Conservation (phyloP, 2,797 vertebrate genomes). For the Hydrolagus colliei region DNA sequence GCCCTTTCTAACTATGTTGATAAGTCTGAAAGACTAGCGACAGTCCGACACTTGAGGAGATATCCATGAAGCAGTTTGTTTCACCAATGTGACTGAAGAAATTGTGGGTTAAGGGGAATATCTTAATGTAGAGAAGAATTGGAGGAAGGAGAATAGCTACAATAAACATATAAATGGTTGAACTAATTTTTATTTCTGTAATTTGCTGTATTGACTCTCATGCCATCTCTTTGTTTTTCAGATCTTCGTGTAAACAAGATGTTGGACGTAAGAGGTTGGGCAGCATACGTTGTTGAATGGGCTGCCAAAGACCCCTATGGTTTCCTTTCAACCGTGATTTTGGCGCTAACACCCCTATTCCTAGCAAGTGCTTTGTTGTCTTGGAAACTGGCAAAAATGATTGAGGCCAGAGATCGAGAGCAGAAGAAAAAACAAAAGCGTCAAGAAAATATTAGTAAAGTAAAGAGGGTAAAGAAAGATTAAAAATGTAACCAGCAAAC, state of each 20-base stretch:
- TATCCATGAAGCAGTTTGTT: not conserved
- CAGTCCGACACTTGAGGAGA: not conserved
- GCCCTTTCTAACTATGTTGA: not conserved
- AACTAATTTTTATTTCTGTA: no score
- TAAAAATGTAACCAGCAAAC: constrained; percentile 51
- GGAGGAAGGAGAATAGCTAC: not conserved
- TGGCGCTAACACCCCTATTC: constrained; percentile 88
- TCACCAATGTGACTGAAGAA: not conserved
- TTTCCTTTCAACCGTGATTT: constrained; percentile 88
- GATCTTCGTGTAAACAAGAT: constrained; percentile 53
- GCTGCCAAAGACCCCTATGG: constrained; percentile 95
- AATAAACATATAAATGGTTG: not conserved
- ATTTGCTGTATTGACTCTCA: not conserved
- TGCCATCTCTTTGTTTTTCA: not conserved
- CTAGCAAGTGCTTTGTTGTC: constrained; percentile 86
- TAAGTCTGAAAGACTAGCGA: not conserved
- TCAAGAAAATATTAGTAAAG: constrained; percentile 93
- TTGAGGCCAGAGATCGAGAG: constrained; percentile 86
- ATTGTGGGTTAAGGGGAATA: not conserved
- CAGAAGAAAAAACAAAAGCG: constrained; percentile 96
- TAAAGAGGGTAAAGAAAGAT: constrained; percentile 89
- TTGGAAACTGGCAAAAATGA: constrained; percentile 98
- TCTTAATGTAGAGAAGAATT: not conserved
- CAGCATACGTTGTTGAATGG: constrained; percentile 93
- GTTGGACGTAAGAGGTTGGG: constrained; percentile 87